Conservation (phyloP, 2,797 vertebrate genomes). For the Trachops cirrhosus region DNA sequence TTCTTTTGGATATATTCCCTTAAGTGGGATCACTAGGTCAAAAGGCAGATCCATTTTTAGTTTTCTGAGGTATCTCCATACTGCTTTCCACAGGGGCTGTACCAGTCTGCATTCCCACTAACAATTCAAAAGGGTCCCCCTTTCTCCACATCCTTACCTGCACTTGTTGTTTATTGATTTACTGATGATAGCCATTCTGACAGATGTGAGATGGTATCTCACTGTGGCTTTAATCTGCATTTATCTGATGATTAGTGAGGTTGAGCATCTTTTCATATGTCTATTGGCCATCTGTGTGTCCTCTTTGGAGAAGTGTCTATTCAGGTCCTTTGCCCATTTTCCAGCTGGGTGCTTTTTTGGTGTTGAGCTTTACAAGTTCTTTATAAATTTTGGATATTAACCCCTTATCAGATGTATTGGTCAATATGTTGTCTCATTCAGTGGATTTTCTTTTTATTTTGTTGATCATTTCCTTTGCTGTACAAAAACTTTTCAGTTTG, state of each 20-base stretch:
- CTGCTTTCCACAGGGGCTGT: background rate
- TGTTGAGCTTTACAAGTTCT: background rate
- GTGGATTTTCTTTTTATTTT: too few relatives aligned
- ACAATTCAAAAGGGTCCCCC: background rate
- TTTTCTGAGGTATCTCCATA: background rate
- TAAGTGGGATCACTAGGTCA: too few relatives aligned
- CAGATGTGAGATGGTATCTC: background rate
- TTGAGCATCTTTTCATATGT: background rate
- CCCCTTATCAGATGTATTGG: too few relatives aligned
- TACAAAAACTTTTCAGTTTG: too few relatives aligned
- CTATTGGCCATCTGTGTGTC: background rate
- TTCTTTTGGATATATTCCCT: too few relatives aligned
- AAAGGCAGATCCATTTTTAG: too few relatives aligned
- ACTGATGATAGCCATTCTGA: background rate
- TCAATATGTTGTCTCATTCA: too few relatives aligned
- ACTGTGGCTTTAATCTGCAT: background rate
- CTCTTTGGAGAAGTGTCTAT: background rate
- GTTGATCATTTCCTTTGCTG: too few relatives aligned
- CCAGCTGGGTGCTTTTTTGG: background rate
- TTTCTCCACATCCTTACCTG: background rate
- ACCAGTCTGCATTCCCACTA: background rate
- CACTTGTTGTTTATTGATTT: background rate
- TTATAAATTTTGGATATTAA: background rate
- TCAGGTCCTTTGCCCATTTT: background rate
- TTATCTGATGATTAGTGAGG: background rate